Conservation (phyloP, 2,797 vertebrate species). For the Pseudochirops corinnae region DNA sequence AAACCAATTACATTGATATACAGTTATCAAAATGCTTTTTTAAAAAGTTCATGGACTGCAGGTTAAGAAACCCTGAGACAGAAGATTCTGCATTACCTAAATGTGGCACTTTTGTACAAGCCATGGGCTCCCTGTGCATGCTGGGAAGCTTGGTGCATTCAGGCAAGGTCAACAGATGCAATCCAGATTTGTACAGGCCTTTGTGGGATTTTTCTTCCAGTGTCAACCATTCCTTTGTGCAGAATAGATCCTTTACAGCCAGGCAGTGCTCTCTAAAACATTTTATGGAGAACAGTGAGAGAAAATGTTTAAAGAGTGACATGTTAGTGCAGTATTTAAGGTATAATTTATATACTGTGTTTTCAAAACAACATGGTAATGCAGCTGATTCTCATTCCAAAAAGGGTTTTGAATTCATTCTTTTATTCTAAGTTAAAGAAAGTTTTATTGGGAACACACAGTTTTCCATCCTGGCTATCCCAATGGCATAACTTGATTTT, state of each 20-base stretch:
- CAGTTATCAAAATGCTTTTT: neutral
- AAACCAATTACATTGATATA: neutral
- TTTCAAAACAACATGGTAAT: constrained; percentile 45
- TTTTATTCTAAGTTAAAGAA: constrained; percentile 45
- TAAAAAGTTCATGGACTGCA: neutral
- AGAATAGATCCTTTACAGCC: constrained; percentile 97
- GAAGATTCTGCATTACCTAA: constrained; percentile 87
- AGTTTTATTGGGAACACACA: neutral
- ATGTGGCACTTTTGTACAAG: constrained; percentile 92
- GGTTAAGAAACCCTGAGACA: neutral
- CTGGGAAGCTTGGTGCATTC: constrained; percentile 93
- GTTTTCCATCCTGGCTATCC: neutral
- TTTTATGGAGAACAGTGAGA: constrained; percentile 78
- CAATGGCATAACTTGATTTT: constrained; percentile 13
- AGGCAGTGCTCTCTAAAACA: constrained; percentile 94
- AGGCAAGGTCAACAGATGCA: constrained; percentile 85
- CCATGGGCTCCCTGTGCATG: constrained; percentile 85
- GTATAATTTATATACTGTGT: constrained; percentile 19
- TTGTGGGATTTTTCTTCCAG: constrained; percentile 88
- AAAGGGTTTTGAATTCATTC: neutral
- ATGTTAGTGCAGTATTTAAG: constrained; percentile 16
- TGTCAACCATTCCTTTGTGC: constrained; percentile 93
- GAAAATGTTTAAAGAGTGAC: constrained; percentile 50
- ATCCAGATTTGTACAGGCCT: constrained; percentile 86
- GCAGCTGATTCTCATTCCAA: constrained; percentile 11